Conservation (phyloP, 2,113 vertebrate species). For the Lophotis ruficrista region DNA sequence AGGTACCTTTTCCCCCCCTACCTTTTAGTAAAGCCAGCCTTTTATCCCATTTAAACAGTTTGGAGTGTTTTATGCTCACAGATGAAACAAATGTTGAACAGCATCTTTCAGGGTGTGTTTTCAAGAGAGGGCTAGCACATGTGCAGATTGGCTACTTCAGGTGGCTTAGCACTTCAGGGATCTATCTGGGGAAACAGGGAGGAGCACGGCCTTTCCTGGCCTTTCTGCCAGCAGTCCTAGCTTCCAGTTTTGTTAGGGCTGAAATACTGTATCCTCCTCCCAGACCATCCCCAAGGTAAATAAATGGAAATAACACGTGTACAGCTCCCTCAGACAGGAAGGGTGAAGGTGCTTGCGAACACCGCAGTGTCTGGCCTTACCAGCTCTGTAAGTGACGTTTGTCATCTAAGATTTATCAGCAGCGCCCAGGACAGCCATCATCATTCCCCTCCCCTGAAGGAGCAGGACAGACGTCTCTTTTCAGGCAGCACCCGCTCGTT, state of each 20-base stretch:
- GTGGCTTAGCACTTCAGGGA: background rate
- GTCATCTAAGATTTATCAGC: background rate
- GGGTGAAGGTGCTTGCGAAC: background rate
- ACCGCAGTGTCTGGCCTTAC: background rate
- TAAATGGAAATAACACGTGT: background rate
- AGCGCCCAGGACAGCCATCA: rapidly evolving
- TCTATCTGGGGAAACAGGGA: background rate
- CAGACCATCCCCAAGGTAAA: background rate
- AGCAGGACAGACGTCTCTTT: background rate
- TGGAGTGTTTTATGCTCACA: background rate
- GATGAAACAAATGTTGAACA: background rate
- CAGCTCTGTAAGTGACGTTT: background rate
- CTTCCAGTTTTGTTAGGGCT: background rate
- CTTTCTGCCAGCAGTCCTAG: background rate
- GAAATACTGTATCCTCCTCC: background rate
- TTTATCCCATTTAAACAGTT: background rate
- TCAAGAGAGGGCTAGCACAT: background rate
- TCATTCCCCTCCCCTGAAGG: background rate
- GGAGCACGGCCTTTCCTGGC: rapidly evolving
- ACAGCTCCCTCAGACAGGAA: background rate
- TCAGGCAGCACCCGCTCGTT: background rate
- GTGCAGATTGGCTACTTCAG: background rate
- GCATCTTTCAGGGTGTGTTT: background rate
- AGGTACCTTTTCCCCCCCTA: background rate
- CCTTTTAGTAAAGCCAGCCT: background rate